Percentiles rank a stretch among this genome's conserved stretches.
These are phyloP conservation scores for Mallateleia sp. DNA, from an alignment of 2,888 invertebrate genomes.

Conservation along the genomic window DNA sequence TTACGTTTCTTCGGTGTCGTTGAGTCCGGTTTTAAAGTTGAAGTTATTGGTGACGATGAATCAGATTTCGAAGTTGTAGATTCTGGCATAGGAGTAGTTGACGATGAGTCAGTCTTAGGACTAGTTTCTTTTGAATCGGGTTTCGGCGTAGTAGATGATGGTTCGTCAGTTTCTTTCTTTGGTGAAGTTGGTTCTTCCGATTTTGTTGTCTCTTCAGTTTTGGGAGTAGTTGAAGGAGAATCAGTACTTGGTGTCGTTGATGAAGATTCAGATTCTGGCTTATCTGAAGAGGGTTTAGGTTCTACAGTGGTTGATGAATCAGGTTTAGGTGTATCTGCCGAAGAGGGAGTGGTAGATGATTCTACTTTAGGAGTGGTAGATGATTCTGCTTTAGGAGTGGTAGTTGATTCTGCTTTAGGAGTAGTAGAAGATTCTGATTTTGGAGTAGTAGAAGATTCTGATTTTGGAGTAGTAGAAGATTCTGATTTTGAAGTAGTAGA, in stretches of 20 bases:
- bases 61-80: constrained; percentile 21
- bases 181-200: too few relatives aligned
- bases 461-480: constrained; percentile 12
- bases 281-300: neutral
- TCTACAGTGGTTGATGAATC: constrained; percentile 36
- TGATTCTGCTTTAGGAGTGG: neutral
- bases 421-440: constrained; percentile 17
- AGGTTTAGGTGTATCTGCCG: constrained; percentile 3
- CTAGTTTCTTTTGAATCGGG: neutral
- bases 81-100: constrained; percentile 29
- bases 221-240: constrained; percentile 6
- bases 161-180: constrained; percentile 6
- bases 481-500: constrained; percentile 3
- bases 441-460: neutral
- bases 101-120: constrained; percentile 9
- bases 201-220: too few relatives aligned
- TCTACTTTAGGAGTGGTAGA: constrained; percentile 16
- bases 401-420: constrained; percentile 9
- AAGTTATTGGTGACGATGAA: constrained; percentile 2
- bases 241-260: constrained; percentile 11
- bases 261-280: constrained; percentile 16
- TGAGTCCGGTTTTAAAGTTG: neutral
- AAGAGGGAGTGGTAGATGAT: neutral
- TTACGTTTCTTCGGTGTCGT: constrained; percentile 47
- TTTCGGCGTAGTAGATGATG: neutral